Evolutionary conservation across 2,113 vertebrate genomes (phyloP).

Genomic region (Engystomops pustulosus): DNA sequence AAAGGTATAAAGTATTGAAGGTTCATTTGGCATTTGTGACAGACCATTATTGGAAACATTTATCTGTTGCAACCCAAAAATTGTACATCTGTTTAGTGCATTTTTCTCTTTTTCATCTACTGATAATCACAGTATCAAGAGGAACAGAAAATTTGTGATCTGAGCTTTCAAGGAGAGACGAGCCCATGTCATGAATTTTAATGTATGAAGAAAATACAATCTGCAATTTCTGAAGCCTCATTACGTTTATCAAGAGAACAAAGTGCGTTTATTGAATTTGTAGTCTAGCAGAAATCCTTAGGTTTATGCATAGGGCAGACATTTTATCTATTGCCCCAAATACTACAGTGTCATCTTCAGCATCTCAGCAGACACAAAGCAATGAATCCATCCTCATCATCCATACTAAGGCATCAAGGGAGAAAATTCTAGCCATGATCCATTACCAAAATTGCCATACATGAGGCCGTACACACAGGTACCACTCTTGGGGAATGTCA

Average conservation of each 20-base stretch:
- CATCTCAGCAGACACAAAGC: background rate
- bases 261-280: background rate
- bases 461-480: too few species aligned
- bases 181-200: background rate
- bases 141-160: background rate
- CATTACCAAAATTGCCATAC: background rate
- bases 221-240: background rate
- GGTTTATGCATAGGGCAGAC: background rate
- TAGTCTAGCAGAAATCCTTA: background rate
- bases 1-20: too few species aligned
- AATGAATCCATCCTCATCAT: background rate
- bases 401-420: background rate
- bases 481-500: too few species aligned
- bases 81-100: background rate
- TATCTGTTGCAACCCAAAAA: background rate
- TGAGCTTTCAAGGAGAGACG: background rate
- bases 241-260: constrained; percentile 9
- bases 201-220: background rate
- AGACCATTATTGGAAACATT: background rate
- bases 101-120: background rate
- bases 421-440: background rate
- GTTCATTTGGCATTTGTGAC: background rate
- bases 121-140: background rate
- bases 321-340: background rate
- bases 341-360: background rate